Percentiles rank a stretch among this genome's conserved stretches.
phyloP scores from a whole-genome alignment of 2,113 vertebrate genomes.

The Neotoma lepida region DNA sequence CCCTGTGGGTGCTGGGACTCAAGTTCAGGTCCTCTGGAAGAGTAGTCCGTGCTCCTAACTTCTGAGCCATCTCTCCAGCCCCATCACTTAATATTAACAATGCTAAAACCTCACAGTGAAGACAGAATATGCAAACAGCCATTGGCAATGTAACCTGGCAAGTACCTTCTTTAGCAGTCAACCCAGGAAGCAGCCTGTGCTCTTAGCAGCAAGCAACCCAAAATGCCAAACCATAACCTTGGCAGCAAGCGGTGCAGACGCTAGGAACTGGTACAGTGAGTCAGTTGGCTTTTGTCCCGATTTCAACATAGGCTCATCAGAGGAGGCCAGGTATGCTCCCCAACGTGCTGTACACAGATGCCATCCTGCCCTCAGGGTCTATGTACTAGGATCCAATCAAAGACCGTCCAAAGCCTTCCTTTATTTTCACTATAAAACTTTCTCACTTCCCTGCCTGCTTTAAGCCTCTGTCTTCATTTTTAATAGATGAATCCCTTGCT shows the following conservation, averaged over 20 bases:
- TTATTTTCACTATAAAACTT: neutral
- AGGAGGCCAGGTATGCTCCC: neutral
- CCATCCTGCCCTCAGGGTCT: neutral
- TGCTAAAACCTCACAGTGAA: neutral
- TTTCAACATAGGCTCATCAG: constrained; percentile 8
- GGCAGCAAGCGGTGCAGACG: neutral
- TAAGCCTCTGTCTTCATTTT: neutral
- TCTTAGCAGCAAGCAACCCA: neutral
- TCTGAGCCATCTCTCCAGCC: neutral
- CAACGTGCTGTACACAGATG: neutral
- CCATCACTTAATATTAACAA: neutral
- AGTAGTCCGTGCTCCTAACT: neutral
- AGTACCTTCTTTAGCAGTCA: neutral
- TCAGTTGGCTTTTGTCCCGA: neutral
- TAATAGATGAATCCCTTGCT: neutral
- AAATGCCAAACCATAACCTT: neutral
- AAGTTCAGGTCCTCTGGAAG: neutral
- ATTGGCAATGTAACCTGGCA: neutral
- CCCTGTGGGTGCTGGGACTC: neutral
- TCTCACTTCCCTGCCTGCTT: neutral
- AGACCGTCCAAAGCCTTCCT: neutral
- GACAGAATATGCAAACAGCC: neutral
- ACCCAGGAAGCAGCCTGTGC: neutral
- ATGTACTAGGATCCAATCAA: neutral
- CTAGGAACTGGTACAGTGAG: neutral